Base-by-base conservation (phyloP, 2,113 vertebrate genomes). In the Peromyscus californicus region DNA sequence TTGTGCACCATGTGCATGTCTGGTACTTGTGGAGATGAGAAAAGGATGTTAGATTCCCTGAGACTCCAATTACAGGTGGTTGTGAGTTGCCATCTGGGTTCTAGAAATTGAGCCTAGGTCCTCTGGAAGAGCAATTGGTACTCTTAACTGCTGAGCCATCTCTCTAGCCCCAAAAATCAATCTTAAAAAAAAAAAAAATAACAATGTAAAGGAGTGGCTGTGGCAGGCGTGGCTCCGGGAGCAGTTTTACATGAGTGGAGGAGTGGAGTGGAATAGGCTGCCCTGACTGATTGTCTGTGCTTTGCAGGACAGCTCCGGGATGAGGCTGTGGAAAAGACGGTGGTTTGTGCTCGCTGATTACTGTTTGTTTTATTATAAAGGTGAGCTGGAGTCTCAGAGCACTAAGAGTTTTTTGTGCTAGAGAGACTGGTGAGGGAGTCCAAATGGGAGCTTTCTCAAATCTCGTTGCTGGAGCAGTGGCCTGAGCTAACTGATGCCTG, bases 301-400 rank as follows among this genome's bases (percentile, higher is more conserved):
- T 70, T 99, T 99, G 91, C 98, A 99, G 99, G 99, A 99, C 98
- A 99, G 99, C 98, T 99, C 99, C 97, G 99, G 99, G 96, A 99
- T 99, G 99, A 98, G 99, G 74, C 98, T 99, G 42, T 99, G 99
- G 99, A 99, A 99, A 97, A 98, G 99, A 92, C 99, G 99, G 91
- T 99, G 99, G 99, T 99, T 99, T 98, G 99, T 99, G 98, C 99
- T 99, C 94, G 99, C 99, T 31, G 99, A 99, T 98, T 99, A 98
- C 98, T 99, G 99, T 98, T 99, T 99, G 97, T 99, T 99, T 99
- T 99, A 99, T 98, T 99, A 99, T 98, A 99, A 99, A 99, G 99
- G 99, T 99, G 98, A 99, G 99, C 78, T 7, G 6, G 21, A 80
- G 33, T 17, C 82, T 96, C 36, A 6, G 76, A 76, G 17, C 36